phyloP scores from a whole-genome alignment of 2,888 invertebrate species.

The Tenthredo distinguenda region DNA sequence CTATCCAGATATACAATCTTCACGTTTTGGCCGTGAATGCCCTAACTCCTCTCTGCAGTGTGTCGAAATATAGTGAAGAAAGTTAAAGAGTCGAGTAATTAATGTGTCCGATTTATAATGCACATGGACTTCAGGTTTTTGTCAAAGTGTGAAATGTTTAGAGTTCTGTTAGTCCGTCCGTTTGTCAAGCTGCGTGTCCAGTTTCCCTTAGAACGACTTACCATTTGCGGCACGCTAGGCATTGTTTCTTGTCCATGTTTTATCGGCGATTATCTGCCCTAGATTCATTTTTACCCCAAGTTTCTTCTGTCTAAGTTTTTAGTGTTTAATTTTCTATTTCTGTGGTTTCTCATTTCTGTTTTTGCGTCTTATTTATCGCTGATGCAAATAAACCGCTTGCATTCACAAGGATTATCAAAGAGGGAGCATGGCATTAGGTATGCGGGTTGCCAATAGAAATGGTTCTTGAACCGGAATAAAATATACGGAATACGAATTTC shows the following conservation, averaged over 20 bases:
- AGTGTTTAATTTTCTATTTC: neutral
- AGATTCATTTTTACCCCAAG: slow-evolving; percentile 5
- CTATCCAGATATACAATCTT: neutral
- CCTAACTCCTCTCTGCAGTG: neutral
- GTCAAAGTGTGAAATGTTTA: neutral
- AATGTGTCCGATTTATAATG: neutral
- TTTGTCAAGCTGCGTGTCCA: slow-evolving; percentile 47
- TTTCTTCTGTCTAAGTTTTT: neutral
- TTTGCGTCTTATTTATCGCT: neutral
- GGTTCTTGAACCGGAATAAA: neutral
- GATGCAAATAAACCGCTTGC: neutral
- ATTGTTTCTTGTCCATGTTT: slow-evolving; percentile 44
- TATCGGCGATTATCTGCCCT: slow-evolving; percentile 44
- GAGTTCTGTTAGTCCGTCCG: slow-evolving; percentile 7
- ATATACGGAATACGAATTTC: slow-evolving; percentile 7
- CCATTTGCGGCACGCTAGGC: slow-evolving; percentile 30
- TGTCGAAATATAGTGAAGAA: neutral
- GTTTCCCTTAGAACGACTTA: slow-evolving; percentile 13
- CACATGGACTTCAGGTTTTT: neutral
- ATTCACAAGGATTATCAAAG: neutral
- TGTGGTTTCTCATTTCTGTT: neutral
- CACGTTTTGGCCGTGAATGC: neutral
- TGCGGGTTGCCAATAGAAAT: slow-evolving; percentile 5
- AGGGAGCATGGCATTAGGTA: neutral
- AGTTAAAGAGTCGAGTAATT: neutral